Evolutionary conservation across 2,113 vertebrate species (phyloP).

Genomic region (Apeltes quadracus): DNA sequence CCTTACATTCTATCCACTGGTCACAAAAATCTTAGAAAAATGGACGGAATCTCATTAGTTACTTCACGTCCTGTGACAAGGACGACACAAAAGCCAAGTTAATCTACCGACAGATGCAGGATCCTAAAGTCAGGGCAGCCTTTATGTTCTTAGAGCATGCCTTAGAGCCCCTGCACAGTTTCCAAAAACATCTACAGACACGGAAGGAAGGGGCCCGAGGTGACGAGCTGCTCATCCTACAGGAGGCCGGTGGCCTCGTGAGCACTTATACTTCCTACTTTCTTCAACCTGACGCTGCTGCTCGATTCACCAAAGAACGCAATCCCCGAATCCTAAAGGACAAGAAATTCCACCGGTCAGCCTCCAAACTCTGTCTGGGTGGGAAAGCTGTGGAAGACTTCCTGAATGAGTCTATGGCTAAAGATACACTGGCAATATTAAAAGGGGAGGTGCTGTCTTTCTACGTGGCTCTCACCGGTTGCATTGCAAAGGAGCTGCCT

Average conservation of each 20-base stretch:
- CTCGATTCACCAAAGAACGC: conserved; percentile 65
- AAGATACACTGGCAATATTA: conserved; percentile 41
- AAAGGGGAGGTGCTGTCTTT: conserved; percentile 64
- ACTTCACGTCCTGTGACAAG: conserved; percentile 64
- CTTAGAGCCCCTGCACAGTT: conserved; percentile 71
- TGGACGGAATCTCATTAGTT: conserved; percentile 73
- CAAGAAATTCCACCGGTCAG: conserved; percentile 55
- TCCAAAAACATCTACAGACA: conserved; percentile 63
- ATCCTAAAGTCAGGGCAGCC: conserved; percentile 70
- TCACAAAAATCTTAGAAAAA: conserved; percentile 63
- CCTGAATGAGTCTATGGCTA: conserved; percentile 43
- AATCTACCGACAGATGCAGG: conserved; percentile 71
- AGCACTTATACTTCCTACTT: conserved; percentile 71
- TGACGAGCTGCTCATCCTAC: conserved; percentile 64
- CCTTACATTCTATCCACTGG: conserved; percentile 59
- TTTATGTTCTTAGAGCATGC: conserved; percentile 76
- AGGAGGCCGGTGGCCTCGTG: conserved; percentile 71
- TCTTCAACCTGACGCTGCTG: conserved; percentile 70
- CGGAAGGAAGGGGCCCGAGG: conserved; percentile 39
- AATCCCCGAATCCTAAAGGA: conserved; percentile 65
- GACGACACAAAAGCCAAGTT: conserved; percentile 51
- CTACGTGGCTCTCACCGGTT: conserved; percentile 66
- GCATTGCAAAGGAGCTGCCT: conserved; percentile 68
- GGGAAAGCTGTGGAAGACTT: conserved; percentile 63
- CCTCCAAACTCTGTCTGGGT: conserved; percentile 54